phyloP scores from a whole-genome alignment of 2,797 vertebrate species.

The Notolepis coatsorum region DNA sequence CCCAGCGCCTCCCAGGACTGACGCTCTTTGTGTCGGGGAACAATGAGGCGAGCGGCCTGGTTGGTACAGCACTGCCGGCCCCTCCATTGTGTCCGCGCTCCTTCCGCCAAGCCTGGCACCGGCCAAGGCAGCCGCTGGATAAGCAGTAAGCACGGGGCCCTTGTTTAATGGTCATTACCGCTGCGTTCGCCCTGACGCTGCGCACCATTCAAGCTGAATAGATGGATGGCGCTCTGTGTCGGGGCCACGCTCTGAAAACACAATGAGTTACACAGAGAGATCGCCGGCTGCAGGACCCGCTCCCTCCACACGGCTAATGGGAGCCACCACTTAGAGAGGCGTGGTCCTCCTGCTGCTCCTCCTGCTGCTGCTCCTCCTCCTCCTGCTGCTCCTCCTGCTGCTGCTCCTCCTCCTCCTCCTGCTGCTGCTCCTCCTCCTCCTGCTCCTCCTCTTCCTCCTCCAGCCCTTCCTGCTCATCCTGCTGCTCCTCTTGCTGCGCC shows the following conservation, averaged over 20 bases:
- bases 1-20: slow-evolving; percentile 20
- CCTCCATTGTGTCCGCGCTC: slow-evolving; percentile 44
- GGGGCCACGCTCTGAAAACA: slow-evolving; percentile 37
- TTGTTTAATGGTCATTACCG: slow-evolving; percentile 57
- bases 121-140: slow-evolving; percentile 30
- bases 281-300: slow-evolving; percentile 16
- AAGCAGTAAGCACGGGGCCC: slow-evolving; percentile 52
- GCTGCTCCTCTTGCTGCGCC: too few species aligned
- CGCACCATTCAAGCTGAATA: slow-evolving; percentile 51
- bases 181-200: slow-evolving; percentile 35
- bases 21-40: slow-evolving; percentile 61
- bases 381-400: too few species aligned
- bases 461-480: too few species aligned
- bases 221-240: slow-evolving; percentile 37
- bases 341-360: too few species aligned
- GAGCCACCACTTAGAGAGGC: slow-evolving; percentile 29
- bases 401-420: too few species aligned
- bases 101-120: slow-evolving; percentile 30
- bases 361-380: too few species aligned
- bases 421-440: too few species aligned
- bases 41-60: slow-evolving; percentile 56
- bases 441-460: too few species aligned
- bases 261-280: slow-evolving; percentile 44
- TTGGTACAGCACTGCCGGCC: slow-evolving; percentile 53
- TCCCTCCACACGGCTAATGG: slow-evolving; percentile 34